These are phyloP conservation scores for Leptopilina boulardi DNA, from an alignment of 1,140 invertebrate species.

Conservation along the genomic window DNA sequence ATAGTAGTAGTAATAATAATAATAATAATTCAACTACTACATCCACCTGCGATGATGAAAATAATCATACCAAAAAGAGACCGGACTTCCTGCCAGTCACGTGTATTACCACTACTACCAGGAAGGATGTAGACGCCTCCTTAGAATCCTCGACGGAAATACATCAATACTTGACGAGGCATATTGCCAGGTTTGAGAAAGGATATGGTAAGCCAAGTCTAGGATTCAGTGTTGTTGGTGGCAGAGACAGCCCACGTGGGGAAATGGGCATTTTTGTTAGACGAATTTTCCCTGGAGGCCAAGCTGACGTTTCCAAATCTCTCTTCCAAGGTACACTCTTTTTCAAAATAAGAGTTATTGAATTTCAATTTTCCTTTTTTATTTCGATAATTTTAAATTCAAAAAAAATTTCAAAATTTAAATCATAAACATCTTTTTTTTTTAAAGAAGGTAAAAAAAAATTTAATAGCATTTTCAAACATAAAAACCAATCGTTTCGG, in stretches of 20 bases:
- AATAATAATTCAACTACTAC: no score
- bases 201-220: slow-evolving; percentile 81
- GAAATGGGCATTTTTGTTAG: slow-evolving; percentile 86
- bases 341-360: background rate
- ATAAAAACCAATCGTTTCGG: background rate
- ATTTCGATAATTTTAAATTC: no score
- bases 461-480: background rate
- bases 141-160: slow-evolving; percentile 71
- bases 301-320: slow-evolving; percentile 82
- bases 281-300: slow-evolving; percentile 82
- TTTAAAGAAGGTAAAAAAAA: background rate
- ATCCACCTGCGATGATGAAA: slow-evolving; percentile 38
- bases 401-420: no score
- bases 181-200: slow-evolving; percentile 78
- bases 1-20: no score
- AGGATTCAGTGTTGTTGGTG: slow-evolving; percentile 86
- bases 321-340: slow-evolving; percentile 81
- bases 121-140: slow-evolving; percentile 49
- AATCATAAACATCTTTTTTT: no score
- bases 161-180: slow-evolving; percentile 75
- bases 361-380: background rate
- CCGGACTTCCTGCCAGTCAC: slow-evolving; percentile 68
- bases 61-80: slow-evolving; percentile 57
- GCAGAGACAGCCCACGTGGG: slow-evolving; percentile 83
- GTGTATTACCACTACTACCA: slow-evolving; percentile 55